These are phyloP conservation scores for Trachops cirrhosus DNA, from an alignment of 2,797 vertebrate species.

Conservation along the genomic window DNA sequence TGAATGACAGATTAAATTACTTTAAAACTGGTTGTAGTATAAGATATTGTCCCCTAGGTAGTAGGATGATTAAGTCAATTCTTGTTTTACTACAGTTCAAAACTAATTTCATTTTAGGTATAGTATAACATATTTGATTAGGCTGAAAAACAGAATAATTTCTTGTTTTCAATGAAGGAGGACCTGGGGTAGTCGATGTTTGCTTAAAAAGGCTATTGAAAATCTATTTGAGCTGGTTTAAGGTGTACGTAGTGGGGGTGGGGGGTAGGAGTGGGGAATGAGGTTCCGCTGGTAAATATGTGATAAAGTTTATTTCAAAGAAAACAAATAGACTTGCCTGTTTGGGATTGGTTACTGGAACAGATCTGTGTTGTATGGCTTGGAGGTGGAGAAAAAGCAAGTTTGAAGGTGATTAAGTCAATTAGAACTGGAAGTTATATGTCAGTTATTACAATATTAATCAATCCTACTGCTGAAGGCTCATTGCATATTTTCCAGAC, in stretches of 20 bases:
- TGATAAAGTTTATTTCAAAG: constrained; percentile 34
- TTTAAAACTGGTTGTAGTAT: background rate
- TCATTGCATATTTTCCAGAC: background rate
- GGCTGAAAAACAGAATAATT: background rate
- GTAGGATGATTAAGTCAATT: background rate
- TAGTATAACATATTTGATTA: background rate
- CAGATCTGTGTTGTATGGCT: background rate
- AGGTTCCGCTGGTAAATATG: background rate
- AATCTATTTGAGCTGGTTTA: background rate
- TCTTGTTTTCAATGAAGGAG: background rate
- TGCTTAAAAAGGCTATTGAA: background rate
- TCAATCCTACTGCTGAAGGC: background rate
- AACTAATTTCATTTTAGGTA: constrained; percentile 37
- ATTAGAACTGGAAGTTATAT: constrained; percentile 19
- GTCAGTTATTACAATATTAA: constrained; percentile 15
- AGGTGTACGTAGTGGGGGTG: background rate
- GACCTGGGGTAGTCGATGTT: background rate
- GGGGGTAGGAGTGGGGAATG: background rate
- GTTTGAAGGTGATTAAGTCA: constrained; percentile 26
- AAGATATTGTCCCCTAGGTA: background rate
- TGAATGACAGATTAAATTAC: background rate
- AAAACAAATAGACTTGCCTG: background rate
- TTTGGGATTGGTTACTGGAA: background rate
- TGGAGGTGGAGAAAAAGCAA: background rate
- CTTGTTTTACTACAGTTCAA: background rate